Conservation (phyloP, 2,113 vertebrate species). For the Caretta caretta region DNA sequence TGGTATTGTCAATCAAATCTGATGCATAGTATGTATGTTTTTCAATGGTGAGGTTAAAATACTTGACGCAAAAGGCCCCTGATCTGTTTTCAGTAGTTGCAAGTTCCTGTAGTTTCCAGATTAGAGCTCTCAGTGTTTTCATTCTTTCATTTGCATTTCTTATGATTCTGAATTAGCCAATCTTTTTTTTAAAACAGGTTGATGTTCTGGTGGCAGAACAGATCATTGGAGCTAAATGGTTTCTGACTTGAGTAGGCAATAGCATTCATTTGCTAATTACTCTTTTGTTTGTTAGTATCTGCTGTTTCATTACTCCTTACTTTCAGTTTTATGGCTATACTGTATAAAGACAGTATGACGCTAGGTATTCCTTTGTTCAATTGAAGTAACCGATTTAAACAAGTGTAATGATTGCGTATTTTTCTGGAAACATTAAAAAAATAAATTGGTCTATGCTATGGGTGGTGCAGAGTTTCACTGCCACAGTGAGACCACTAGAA, state of each 20-base stretch:
- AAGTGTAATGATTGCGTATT: neutral
- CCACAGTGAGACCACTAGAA: neutral
- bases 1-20: neutral
- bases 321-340: neutral
- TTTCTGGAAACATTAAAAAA: neutral
- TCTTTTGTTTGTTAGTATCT: neutral
- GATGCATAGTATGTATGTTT: accelerated
- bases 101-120: neutral
- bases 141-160: neutral
- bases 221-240: neutral
- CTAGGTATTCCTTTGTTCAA: neutral
- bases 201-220: neutral
- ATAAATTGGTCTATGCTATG: neutral
- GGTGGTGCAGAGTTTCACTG: neutral
- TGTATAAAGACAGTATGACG: neutral
- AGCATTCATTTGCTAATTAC: neutral
- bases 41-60: neutral
- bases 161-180: neutral
- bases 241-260: neutral
- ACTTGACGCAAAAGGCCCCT: neutral
- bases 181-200: neutral
- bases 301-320: neutral
- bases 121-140: neutral
- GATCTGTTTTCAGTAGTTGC: neutral
- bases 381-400: neutral